Evolutionary conservation across 2,113 vertebrate genomes (phyloP).

Genomic region (Columba janthina): DNA sequence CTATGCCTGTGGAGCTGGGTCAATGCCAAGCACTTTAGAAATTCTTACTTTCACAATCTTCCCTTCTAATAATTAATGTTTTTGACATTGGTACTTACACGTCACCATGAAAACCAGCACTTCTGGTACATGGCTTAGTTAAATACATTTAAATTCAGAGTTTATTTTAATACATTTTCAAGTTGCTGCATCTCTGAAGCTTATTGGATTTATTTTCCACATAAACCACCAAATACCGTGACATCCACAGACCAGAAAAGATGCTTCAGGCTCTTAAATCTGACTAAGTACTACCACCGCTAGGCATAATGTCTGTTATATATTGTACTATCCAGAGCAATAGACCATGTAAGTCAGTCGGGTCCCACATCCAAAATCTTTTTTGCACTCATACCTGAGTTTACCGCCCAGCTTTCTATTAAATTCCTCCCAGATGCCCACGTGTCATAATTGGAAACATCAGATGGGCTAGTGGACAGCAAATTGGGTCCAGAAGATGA

Average conservation of each 20-base stretch:
- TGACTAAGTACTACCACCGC: conserved; percentile 40
- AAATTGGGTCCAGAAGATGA: neutral
- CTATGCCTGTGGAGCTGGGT: neutral
- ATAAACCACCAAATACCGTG: neutral
- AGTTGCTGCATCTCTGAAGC: neutral
- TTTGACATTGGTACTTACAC: neutral
- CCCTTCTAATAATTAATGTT: neutral
- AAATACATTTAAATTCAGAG: neutral
- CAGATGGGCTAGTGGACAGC: neutral
- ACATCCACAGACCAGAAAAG: conserved; percentile 17
- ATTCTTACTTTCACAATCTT: neutral
- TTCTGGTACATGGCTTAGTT: neutral
- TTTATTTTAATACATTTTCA: neutral
- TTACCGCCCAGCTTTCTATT: neutral
- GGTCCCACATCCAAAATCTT: neutral
- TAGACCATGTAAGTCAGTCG: neutral
- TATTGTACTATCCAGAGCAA: neutral
- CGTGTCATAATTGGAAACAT: neutral
- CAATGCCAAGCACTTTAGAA: neutral
- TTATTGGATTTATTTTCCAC: neutral
- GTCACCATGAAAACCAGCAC: neutral
- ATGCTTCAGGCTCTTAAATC: conserved; percentile 27
- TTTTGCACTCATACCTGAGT: neutral
- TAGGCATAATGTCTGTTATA: conserved; percentile 22
- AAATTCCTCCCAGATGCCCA: neutral